Evolutionary conservation across 1,140 invertebrate species (phyloP), one percentile per base, ranked within the genome.

Genomic region (Arctopsyche grandis): DNA sequence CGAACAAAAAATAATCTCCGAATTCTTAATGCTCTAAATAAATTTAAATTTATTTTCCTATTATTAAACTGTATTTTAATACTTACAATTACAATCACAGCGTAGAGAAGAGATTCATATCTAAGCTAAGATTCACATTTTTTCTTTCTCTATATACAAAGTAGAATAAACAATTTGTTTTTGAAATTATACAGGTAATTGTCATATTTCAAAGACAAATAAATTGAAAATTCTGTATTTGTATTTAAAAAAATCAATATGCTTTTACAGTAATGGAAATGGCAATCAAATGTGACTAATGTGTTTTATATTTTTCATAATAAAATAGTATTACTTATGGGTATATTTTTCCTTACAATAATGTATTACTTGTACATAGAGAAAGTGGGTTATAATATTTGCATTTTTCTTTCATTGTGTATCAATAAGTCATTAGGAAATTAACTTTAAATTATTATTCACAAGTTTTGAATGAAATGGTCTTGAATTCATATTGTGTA

Each of bases 41-140:
- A 14, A 52, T 52, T 14, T 52, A 16, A 14, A 52, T 52, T 16
- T 52, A 52, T 66, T 66, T 66, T 26, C n/a, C 24, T 66, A 66
- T 26, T 66, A 26, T 29, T 26, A 12, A 66, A 26, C 12, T 22
- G n/a, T 10, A 24, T 48, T 56, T 69, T 69, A 43, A 12, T 52
- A 48, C 26, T 21, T 63, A 43, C 58, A 76, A 29, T 56, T 63
- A 16, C 63, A 43, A 76, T 76, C 56, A 76, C 46, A 43, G 29
- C 56, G 63, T 60, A 63, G 29, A 76, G 71, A 74, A 74, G 48
- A 74, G 56, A 56, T 76, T 63, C 52, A 76, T 29, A 22, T 74
- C 52, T 74, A 74, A 71, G 69, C 69, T 71, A 71, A 71, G n/a
- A 71, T 9, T 71, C n/a, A 46, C 24, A 29, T 26, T 16, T 52